Evolutionary conservation across 2,113 vertebrate species (phyloP).

Genomic region (Glareola pratincola): DNA sequence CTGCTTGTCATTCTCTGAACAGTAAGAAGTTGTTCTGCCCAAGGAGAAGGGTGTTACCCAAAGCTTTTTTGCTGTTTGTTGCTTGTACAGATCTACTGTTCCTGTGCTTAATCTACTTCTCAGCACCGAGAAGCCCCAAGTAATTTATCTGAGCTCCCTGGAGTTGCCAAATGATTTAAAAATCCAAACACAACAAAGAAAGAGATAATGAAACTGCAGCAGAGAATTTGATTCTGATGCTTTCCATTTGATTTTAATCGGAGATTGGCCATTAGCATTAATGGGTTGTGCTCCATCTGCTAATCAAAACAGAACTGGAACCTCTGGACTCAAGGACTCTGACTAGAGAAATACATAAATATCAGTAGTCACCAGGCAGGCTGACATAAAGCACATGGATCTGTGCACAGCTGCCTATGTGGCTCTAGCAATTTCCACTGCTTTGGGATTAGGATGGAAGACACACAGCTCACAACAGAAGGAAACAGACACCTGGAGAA

Average conservation of each 20-base stretch:
- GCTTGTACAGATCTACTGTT: background rate
- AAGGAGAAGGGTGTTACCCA: background rate
- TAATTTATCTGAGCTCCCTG: background rate
- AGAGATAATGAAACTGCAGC: background rate
- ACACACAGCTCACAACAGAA: background rate
- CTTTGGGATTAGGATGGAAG: slow-evolving; percentile 5
- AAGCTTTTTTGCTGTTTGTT: background rate
- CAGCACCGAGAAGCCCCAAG: background rate
- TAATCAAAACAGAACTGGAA: background rate
- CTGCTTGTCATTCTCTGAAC: background rate
- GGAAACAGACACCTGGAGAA: background rate
- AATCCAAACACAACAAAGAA: background rate
- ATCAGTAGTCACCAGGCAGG: background rate
- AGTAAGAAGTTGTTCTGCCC: background rate
- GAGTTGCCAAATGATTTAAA: background rate
- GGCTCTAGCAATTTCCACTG: background rate
- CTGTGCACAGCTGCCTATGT: background rate
- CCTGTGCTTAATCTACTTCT: background rate
- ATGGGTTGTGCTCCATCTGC: background rate
- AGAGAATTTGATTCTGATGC: background rate
- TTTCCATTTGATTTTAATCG: background rate
- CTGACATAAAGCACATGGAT: background rate
- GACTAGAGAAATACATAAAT: background rate
- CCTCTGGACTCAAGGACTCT: background rate
- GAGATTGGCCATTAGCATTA: background rate